Base-by-base conservation (phyloP, 1,140 invertebrate genomes). In the Bombus sylvicola region DNA sequence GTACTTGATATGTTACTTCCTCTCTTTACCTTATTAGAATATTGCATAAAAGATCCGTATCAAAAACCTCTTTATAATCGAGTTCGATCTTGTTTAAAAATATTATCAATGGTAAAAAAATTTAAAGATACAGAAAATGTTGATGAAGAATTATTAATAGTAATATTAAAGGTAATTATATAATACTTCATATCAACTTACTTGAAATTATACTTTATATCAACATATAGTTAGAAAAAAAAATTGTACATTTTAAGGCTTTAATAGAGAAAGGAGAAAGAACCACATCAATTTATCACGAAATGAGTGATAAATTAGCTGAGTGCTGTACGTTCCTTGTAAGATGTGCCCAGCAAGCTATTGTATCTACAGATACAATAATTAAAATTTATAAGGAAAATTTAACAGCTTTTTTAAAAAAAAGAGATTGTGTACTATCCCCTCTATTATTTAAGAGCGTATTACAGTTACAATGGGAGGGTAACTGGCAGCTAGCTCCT, bases 291-390 rank as follows among this genome's bases (percentile, higher is more conserved):
- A 93, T 97, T 87, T 96, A 96, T 90, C 96, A 97, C 94, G 96
- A 97, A 90, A 96, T 97, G 93, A 96, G 96, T 13, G 96, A 97
- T 87, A 96, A 97, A 81, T 95, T 97, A 15, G 95, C 96, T 3
- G 96, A 96, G 83, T 97, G 97, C 92, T 96, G 96, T 59, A 96
- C 96, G 18, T 97, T 97, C 87, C 94, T 97, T 37, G 95, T 97
- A 31, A 95, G 96, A 88, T 97, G 97, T 91, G 95, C 96, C 3
- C 95, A 96, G 89, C 92, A 95, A 83, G 92, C 94, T 87, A 88
- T 91, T 53, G 57, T 91, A 43, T 85, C 92, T 13, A 89, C 94
- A 88, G 87, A 94, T 57, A 93, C 92, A 13, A 89, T 97, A 57
- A 87, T 95, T 13, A 89, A 95, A 85, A 95, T 96, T 81, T 95